phyloP scores from a whole-genome alignment of 2,113 vertebrate genomes.

The Macquaria ambigua region DNA sequence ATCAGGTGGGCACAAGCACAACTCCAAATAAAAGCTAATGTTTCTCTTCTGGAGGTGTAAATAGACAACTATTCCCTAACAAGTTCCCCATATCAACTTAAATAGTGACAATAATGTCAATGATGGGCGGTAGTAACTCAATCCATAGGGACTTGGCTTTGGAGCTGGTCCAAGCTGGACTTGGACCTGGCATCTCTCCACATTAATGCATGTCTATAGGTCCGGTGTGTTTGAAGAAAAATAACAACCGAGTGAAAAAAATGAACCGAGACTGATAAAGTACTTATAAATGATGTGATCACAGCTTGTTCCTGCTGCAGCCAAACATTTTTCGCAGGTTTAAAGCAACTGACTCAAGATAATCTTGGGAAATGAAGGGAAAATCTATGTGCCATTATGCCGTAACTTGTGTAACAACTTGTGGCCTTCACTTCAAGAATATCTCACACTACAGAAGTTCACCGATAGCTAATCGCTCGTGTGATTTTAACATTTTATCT shows the following conservation, averaged over 20 bases:
- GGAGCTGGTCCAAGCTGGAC: no score
- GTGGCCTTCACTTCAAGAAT: neutral
- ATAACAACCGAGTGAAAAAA: no score
- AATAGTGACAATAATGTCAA: neutral
- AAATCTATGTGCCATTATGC: neutral
- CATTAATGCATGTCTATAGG: no score
- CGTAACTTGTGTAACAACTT: neutral
- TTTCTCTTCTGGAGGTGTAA: neutral
- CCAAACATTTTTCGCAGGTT: neutral
- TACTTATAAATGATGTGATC: neutral
- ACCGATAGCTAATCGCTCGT: neutral
- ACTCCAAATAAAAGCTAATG: neutral
- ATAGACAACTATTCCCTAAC: neutral
- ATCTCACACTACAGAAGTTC: neutral
- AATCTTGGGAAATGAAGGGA: neutral
- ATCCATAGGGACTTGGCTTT: no score
- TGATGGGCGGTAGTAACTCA: no score
- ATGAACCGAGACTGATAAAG: no score
- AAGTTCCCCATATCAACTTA: neutral
- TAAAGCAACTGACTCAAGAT: neutral
- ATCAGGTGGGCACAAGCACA: neutral
- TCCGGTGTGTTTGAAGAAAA: no score
- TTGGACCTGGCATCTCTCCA: no score
- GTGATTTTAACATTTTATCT: neutral
- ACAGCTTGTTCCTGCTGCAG: neutral